These are phyloP conservation scores for Drosophila punjabiensis DNA, from an alignment of 1,140 invertebrate species.

Conservation along the genomic window DNA sequence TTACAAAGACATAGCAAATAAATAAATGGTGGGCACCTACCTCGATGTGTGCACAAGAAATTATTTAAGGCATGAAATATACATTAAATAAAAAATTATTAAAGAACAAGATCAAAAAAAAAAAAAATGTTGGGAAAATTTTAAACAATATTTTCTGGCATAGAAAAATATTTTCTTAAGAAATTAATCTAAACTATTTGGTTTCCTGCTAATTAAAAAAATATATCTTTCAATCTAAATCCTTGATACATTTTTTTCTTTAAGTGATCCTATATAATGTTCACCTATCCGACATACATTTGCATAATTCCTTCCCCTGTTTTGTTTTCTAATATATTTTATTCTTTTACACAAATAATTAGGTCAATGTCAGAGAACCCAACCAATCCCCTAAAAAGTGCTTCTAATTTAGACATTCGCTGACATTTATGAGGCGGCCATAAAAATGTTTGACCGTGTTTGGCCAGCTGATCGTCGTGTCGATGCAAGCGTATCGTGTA, in stretches of 20 bases:
- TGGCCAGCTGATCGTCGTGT: slow-evolving; percentile 45
- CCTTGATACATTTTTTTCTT: background rate
- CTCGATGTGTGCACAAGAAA: slow-evolving; percentile 3
- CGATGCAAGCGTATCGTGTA: slow-evolving; percentile 25
- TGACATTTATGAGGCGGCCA: slow-evolving; percentile 44
- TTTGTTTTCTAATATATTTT: slow-evolving; percentile 31
- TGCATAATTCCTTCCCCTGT: slow-evolving; percentile 43
- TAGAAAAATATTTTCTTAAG: too few species aligned
- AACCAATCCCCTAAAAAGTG: slow-evolving; percentile 1
- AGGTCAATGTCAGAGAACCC: slow-evolving; percentile 38
- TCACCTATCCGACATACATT: slow-evolving; percentile 40
- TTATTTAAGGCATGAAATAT: background rate
- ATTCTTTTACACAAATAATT: slow-evolving; percentile 22
- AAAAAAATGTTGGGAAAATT: background rate
- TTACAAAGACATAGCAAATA: slow-evolving; percentile 45
- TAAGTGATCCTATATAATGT: slow-evolving; percentile 35
- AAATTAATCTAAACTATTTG: background rate
- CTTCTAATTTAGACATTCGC: slow-evolving; percentile 57
- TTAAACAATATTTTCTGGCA: background rate
- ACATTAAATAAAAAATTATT: background rate
- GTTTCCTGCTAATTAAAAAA: background rate
- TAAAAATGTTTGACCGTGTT: slow-evolving; percentile 47
- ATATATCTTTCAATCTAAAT: background rate
- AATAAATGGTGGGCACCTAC: slow-evolving; percentile 7
- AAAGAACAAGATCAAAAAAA: background rate